A percentile compares a stretch with the other conserved stretches of the same genome.
Evolutionary conservation across 1,140 invertebrate species (phyloP).

Genomic region (Paraescarpia echinospica): DNA sequence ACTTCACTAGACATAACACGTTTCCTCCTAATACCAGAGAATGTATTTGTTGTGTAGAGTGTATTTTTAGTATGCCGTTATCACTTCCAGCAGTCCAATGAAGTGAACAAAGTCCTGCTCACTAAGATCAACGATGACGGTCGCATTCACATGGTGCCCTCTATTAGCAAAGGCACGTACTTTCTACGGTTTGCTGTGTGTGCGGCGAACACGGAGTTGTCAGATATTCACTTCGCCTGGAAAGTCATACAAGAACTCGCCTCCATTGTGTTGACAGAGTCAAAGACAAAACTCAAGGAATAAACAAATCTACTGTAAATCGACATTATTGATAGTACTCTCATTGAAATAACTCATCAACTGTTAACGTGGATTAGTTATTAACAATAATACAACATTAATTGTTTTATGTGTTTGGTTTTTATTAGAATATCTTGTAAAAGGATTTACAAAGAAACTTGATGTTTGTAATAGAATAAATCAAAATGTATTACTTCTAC

Average conservation of each 20-base stretch:
- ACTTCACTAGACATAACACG: neutral
- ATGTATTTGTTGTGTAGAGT: neutral
- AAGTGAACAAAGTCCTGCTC: slow-evolving; percentile 73
- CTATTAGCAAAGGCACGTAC: slow-evolving; percentile 65
- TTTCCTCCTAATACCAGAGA: neutral
- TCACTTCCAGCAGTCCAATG: slow-evolving; percentile 66
- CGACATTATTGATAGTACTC: neutral
- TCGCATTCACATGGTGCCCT: slow-evolving; percentile 82
- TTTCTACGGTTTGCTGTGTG: slow-evolving; percentile 75
- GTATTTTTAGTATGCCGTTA: neutral
- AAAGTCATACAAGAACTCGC: slow-evolving; percentile 68
- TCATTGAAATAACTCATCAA: neutral
- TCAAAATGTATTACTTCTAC: too few species aligned
- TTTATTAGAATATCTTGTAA: neutral
- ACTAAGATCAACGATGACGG: slow-evolving; percentile 75
- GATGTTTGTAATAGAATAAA: too few species aligned
- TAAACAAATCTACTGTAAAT: neutral
- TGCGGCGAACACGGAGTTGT: slow-evolving; percentile 68
- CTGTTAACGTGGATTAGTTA: too few species aligned
- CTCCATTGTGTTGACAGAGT: slow-evolving; percentile 27
- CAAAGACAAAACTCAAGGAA: neutral
- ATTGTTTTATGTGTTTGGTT: neutral
- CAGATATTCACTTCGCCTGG: slow-evolving; percentile 82
- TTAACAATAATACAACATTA: too few species aligned
- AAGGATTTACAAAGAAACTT: too few species aligned